Evolutionary conservation across 2,888 invertebrate genomes (phyloP).

Genomic region (Cryptops parisi): DNA sequence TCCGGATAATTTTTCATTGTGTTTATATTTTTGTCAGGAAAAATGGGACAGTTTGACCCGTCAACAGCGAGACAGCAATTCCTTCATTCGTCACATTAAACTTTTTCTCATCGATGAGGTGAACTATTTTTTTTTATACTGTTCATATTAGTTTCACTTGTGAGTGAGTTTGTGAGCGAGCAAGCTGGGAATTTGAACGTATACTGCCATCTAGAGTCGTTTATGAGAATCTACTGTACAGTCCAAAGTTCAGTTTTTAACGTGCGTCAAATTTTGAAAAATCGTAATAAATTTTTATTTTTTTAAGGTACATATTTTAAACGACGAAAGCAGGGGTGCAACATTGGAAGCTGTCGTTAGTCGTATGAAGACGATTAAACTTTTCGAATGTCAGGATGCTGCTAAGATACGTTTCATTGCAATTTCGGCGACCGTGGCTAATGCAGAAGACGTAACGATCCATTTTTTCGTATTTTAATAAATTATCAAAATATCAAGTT

Average conservation of each 20-base stretch:
- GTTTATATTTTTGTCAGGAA: constrained; percentile 35
- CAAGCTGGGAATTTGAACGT: too few relatives aligned
- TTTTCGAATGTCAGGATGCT: background rate
- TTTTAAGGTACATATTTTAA: constrained; percentile 43
- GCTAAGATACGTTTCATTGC: constrained; percentile 45
- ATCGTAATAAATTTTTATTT: background rate
- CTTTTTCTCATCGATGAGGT: constrained; percentile 61
- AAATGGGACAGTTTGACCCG: constrained; percentile 71
- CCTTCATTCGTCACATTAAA: constrained; percentile 45
- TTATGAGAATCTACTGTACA: too few relatives aligned
- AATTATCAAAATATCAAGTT: too few relatives aligned
- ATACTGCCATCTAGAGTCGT: too few relatives aligned
- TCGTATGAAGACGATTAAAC: constrained; percentile 51
- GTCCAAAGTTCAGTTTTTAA: constrained; percentile 11
- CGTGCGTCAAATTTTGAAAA: background rate
- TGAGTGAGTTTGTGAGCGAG: too few relatives aligned
- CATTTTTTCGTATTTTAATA: too few relatives aligned
- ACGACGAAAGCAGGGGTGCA: constrained; percentile 54
- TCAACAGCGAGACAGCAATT: constrained; percentile 51
- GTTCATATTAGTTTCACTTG: background rate
- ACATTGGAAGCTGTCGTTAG: constrained; percentile 64
- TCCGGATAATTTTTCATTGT: background rate
- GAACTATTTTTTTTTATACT: constrained; percentile 13
- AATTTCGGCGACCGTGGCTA: constrained; percentile 63
- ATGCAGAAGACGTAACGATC: constrained; percentile 55